Base-by-base conservation (phyloP, 2,797 vertebrate genomes). In the Coregonus sp. region DNA sequence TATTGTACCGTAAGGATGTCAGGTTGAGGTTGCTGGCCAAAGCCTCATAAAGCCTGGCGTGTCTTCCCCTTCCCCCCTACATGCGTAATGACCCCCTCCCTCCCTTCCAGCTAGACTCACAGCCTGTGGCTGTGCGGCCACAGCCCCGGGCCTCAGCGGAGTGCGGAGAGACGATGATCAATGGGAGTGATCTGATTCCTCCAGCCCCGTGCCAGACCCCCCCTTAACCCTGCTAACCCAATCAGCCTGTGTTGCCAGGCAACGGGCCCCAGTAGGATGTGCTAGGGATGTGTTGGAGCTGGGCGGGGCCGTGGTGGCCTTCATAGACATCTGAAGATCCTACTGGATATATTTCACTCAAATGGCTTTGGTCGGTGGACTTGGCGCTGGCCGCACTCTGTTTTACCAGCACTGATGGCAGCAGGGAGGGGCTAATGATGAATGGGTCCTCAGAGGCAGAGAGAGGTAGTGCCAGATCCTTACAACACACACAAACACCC, bases 151-250 rank as follows among this genome's bases (percentile, higher is more conserved):
- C 89, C 88, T 91, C 86, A 84, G 84, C 73, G 81, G 88, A 89
- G 83, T 29, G 40, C 75, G 76, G 73, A 74, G 80, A 73, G 85
- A 81, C 65, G 81, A 91, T 91, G 92, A 94, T 94, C 91, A 92
- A 93, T 93, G 91, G 79, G 84, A 89, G 85, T 91, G 91, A 92
- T 93, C 90, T 78, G 89, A 89, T 92, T 92, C 86, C 89, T 88
- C 80, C 70, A 69, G 85, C 87, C 89, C 81, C 82, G 4, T n/a
- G 87, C 89, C 88, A 87, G 88, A 91, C 90, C 89, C 90, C 86
- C 85, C 84, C 86, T 85, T 90, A 91, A 90, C 87, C 89, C 81
- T 35, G 75, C 85, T 92, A 93, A 93, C 90, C 85, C 88, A 90
- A 93, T 93, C 87, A 91, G 85, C 76, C 69, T 51, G 65, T 59